Evolutionary conservation across 92 coral and sea anemone genomes (phyloP), one percentile per base, ranked within the genome.

Genomic region (Anthopleura xanthogrammica): DNA sequence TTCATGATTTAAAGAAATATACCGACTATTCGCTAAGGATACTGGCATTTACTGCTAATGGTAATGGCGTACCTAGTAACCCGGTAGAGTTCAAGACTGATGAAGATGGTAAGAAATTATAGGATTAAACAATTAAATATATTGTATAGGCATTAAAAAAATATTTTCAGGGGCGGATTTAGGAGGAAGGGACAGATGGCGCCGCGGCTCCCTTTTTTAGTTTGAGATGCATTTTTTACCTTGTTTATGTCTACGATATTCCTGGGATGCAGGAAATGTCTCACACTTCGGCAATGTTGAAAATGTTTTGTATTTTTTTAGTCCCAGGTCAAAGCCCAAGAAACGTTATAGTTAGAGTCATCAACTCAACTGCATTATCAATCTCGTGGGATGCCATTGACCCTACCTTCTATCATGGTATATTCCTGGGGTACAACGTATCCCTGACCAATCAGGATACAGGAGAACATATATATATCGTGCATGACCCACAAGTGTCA

Each of bases 81-180:
- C 76, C 82, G 22, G 74, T 88, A 29, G 60, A 74, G 22, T 85
- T 87, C 64, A 79, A 64, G 24, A 92, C 96, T 14, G 96, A 92
- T 60, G 96, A 92, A 57, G 96, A 88, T 73, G 89, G 96, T 92
- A 88, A 24, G 92, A 88, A n/a, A 16, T 81, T 1, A 54, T 16
- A 3, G 36, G 36, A 29, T 29, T 0, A 29, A 29, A 29, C 36
- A 29, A 29, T 29, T 29, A 29, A 29, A 29, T 29, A 29, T 29
- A 29, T 29, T 29, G 1, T 29, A 29, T 29, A 29, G 36, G 36
- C 36, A 29, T 29, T 29, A 29, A 29, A 1, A 29, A 29, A 29
- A 0, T 29, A 29, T 29, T 29, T 29, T 29, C 36, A 29, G 36
- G 36, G 36, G 14, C 9, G 58, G 58, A 1, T 54, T 54, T 9